These are phyloP conservation scores for Manacus vitellinus DNA, from an alignment of 2,113 vertebrate species.

Conservation along the genomic window DNA sequence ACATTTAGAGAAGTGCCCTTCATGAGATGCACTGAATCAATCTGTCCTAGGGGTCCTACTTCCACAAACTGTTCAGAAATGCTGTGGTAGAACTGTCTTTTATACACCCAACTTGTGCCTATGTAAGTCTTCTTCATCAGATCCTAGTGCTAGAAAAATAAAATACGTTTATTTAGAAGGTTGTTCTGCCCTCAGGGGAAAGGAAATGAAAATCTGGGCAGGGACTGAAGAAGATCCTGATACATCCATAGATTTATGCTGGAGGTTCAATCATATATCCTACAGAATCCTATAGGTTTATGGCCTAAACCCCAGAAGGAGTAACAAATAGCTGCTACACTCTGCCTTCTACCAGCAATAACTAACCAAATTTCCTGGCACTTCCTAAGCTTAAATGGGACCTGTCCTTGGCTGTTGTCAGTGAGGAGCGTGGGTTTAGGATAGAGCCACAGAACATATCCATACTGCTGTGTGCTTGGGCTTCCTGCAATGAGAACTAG, in stretches of 20 bases:
- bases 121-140: not conserved
- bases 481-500: not conserved
- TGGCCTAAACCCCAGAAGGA: not conserved
- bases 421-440: not conserved
- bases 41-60: not conserved
- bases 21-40: not conserved
- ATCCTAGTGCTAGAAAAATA: conserved; percentile 1
- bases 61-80: not conserved
- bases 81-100: not conserved
- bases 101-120: not conserved
- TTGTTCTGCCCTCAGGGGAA: not conserved
- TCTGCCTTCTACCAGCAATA: not conserved
- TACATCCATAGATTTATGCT: not conserved
- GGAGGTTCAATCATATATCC: not conserved
- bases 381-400: not conserved
- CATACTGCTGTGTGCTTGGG: not conserved
- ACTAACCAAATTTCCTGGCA: not conserved
- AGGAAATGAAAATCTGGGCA: not conserved
- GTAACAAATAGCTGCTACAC: not conserved
- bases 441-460: not conserved
- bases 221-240: not conserved
- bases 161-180: not conserved
- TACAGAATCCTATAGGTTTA: not conserved
- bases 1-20: not conserved
- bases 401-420: not conserved